phyloP scores from a whole-genome alignment of 2,797 vertebrate genomes.

The Trachurus trachurus region DNA sequence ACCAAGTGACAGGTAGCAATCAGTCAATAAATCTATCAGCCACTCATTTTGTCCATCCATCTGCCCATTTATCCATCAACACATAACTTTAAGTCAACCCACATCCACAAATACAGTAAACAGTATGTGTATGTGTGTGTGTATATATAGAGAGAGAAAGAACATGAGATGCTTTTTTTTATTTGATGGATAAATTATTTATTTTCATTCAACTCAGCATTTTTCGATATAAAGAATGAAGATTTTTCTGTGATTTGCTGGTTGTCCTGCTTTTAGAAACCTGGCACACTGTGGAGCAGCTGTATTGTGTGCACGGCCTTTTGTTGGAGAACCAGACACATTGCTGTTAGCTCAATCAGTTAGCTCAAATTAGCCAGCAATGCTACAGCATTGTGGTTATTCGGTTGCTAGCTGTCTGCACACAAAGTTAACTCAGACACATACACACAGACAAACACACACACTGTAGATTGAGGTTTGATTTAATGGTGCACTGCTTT shows the following conservation, averaged over 20 bases:
- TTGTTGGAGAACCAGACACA: constrained; percentile 41
- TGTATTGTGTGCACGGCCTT: constrained; percentile 14
- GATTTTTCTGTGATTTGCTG: constrained; percentile 9
- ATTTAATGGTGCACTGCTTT: constrained; percentile 77
- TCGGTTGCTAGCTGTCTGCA: constrained; percentile 57
- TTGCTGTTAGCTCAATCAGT: constrained; percentile 57
- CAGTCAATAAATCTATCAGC: constrained; percentile 34
- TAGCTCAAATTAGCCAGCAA: constrained; percentile 68
- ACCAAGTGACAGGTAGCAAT: constrained; percentile 72
- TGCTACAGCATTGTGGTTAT: constrained; percentile 43
- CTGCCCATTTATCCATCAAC: constrained; percentile 12
- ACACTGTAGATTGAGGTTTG: constrained; percentile 64
- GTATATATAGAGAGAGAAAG: too few relatives aligned
- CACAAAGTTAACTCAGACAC: constrained; percentile 36
- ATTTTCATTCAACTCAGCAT: background rate
- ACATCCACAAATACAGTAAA: background rate
- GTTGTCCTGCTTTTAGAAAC: constrained; percentile 7
- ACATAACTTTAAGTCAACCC: constrained; percentile 6
- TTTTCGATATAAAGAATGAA: background rate
- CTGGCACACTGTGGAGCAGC: background rate
- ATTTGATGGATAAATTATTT: background rate
- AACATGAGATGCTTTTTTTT: too few relatives aligned
- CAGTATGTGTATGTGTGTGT: too few relatives aligned
- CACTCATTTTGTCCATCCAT: constrained; percentile 10
- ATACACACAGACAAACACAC: constrained; percentile 31